Percentiles rank a stretch among this genome's conserved stretches.
Evolutionary conservation across 2,797 vertebrate genomes (phyloP).

Genomic region (Rhincodon typus): DNA sequence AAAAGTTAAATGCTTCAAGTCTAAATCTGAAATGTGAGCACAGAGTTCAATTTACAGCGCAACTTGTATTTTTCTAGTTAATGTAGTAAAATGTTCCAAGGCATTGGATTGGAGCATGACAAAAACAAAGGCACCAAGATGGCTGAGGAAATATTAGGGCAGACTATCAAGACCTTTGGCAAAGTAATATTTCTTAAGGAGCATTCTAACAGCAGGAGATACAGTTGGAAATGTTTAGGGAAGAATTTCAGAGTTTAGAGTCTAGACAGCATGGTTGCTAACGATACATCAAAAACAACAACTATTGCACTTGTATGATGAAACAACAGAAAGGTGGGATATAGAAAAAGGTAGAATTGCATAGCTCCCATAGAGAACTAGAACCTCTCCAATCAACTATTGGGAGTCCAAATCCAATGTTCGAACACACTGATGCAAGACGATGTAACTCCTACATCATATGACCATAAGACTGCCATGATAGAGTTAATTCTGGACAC

Average conservation of each 20-base stretch:
- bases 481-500: not conserved
- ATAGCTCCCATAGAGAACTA: not conserved
- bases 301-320: not conserved
- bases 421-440: not conserved
- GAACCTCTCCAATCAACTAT: not conserved
- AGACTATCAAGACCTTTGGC: not conserved
- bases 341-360: not conserved
- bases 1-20: not conserved
- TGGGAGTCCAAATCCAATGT: not conserved
- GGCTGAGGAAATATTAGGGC: not conserved
- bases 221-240: not conserved
- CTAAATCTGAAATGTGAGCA: not conserved
- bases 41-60: not conserved
- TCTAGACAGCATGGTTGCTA: not conserved
- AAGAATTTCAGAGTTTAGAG: not conserved
- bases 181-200: not conserved
- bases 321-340: not conserved
- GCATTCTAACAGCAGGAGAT: not conserved
- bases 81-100: not conserved
- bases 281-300: not conserved
- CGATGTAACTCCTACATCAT: not conserved
- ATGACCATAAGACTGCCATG: not conserved
- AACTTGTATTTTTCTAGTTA: too few species aligned
- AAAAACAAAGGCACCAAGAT: not conserved
- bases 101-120: not conserved